Evolutionary conservation across 2,797 vertebrate species (phyloP).

Genomic region (Bucorvus abyssinicus): DNA sequence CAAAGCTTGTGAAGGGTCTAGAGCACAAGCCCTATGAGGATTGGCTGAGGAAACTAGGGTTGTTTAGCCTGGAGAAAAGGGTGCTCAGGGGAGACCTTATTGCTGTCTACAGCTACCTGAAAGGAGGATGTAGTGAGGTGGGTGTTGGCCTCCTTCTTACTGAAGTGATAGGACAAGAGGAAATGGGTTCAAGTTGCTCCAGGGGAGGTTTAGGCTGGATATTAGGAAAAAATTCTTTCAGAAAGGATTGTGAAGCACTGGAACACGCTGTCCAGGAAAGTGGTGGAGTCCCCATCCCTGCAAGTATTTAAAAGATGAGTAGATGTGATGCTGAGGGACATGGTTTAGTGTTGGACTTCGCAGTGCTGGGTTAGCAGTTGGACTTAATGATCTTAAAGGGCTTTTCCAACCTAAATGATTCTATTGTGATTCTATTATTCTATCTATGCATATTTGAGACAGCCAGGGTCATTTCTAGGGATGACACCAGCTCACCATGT

Average conservation of each 20-base stretch:
- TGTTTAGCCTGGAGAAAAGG: background rate
- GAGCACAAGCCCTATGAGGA: background rate
- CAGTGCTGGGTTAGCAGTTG: background rate
- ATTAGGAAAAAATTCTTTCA: background rate
- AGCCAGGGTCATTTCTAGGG: background rate
- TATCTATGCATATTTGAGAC: background rate
- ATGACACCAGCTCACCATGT: background rate
- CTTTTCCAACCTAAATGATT: background rate
- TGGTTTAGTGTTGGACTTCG: background rate
- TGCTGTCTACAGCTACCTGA: background rate
- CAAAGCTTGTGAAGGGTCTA: background rate
- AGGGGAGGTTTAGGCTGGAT: background rate
- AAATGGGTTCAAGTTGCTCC: background rate
- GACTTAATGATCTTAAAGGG: background rate
- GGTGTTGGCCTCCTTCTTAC: too few relatives aligned
- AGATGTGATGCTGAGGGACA: background rate
- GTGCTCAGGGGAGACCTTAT: background rate
- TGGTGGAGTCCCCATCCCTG: too few relatives aligned
- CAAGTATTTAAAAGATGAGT: background rate
- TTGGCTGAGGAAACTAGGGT: background rate
- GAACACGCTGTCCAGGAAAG: too few relatives aligned
- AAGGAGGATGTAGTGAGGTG: background rate
- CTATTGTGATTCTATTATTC: background rate
- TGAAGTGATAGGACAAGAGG: background rate
- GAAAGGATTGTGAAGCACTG: background rate